Base-by-base conservation (phyloP, 2,797 vertebrate species). In the Distichodus sexfasciatus region DNA sequence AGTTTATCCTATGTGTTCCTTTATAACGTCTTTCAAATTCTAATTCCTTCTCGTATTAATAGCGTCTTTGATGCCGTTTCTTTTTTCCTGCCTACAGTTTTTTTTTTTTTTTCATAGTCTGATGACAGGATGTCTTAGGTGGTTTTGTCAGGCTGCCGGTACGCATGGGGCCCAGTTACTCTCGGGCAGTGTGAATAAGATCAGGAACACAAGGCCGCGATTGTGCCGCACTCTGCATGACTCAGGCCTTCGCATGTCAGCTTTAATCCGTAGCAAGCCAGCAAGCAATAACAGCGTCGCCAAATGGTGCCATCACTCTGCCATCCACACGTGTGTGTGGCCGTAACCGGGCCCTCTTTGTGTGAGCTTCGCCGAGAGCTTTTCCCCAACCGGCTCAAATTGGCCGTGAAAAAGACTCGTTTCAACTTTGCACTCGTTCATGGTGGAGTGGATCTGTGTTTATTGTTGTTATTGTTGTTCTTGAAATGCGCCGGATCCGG, bases 221-320 rank as follows among this genome's bases (percentile, higher is more conserved):
- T 47, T 19, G 48, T 44, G 85, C 85, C 85, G 83, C 84, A 85
- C 87, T 88, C 87, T 84, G 85, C 86, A 87, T 88, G 87, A 90
- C 86, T 89, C 86, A 76, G 85, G 84, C 82, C 60, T 84, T 82
- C 88, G 79, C 82, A 83, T 87, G 87, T 90, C 88, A 85, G 84
- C 85, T 89, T 84, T 87, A 86, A 87, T 89, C 84, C 83, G 76
- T 88, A 87, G 83, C 84, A 86, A 85, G 68, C 85, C 84, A 86
- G 83, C 84, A 86, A 85, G 68, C 85, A 84, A 86, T 85, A 85
- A 85, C 84, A 86, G 80, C 84, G 86, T 87, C 85, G 85, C 85
- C 89, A 89, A 89, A 90, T 84, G 85, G 82, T 87, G 87, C 88
- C 88, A 89, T 87, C 87, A 85, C 86, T 86, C 84, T 84, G 87